phyloP scores from a whole-genome alignment of 2,113 vertebrate genomes.

The Thalassoma bifasciatum region DNA sequence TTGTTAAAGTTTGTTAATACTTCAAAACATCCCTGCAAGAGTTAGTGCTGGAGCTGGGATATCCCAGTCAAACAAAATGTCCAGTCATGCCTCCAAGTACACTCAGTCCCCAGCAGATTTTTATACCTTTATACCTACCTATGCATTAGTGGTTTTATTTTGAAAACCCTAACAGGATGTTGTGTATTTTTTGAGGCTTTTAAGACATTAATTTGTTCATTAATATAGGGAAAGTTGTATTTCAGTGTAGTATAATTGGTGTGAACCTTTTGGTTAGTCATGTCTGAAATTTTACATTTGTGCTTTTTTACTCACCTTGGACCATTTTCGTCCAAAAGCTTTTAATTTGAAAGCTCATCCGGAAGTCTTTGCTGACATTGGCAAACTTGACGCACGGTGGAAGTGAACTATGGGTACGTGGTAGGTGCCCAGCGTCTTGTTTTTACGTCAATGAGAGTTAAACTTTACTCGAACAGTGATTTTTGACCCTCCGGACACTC shows the following conservation, averaged over 20 bases:
- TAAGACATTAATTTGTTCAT: too few relatives aligned
- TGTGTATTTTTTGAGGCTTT: background rate
- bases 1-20: too few relatives aligned
- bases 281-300: background rate
- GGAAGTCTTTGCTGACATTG: background rate
- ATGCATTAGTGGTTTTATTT: slow-evolving; percentile 28
- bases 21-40: too few relatives aligned
- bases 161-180: slow-evolving; percentile 8
- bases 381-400: background rate
- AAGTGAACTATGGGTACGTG: slow-evolving; percentile 68
- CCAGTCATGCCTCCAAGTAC: too few relatives aligned
- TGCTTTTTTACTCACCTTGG: background rate
- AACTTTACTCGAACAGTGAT: background rate
- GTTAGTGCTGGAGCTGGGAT: too few relatives aligned
- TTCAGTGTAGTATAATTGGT: background rate
- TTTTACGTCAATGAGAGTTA: background rate
- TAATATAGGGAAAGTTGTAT: rapidly evolving
- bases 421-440: slow-evolving; percentile 3
- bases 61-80: too few relatives aligned
- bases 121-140: background rate
- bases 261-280: background rate
- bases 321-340: rapidly evolving
- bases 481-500: background rate
- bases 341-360: slow-evolving; percentile 51
- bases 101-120: background rate